Conservation (phyloP, 1,140 invertebrate species). For the Cyclargus thomasi region DNA sequence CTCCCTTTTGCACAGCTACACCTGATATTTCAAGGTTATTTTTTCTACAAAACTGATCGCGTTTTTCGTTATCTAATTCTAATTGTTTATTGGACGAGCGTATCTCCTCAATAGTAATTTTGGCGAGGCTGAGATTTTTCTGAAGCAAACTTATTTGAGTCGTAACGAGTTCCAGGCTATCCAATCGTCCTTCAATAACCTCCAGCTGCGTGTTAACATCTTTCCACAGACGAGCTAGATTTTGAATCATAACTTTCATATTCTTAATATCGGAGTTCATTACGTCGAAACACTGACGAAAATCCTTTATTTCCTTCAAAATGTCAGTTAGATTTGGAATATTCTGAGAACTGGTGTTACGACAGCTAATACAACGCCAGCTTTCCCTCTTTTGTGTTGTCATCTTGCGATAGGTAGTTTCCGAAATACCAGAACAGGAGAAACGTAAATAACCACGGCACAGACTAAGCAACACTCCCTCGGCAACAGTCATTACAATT, state of each 20-base stretch:
- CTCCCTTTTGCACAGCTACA: neutral
- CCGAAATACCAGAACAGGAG: neutral
- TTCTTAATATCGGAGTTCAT: neutral
- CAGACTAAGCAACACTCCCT: neutral
- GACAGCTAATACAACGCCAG: neutral
- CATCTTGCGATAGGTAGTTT: neutral
- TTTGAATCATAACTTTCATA: neutral
- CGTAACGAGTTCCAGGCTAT: neutral
- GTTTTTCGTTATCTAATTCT: neutral
- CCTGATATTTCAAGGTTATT: constrained; percentile 20
- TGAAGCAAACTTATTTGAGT: neutral
- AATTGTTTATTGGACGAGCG: neutral
- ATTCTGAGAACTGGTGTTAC: neutral
- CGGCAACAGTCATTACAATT: neutral
- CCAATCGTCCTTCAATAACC: neutral
- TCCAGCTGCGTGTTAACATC: neutral
- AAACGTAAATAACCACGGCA: neutral
- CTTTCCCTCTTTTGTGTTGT: neutral
- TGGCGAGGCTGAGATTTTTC: neutral
- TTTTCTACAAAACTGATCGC: constrained; percentile 9
- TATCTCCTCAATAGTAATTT: neutral
- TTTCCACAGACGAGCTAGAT: neutral
- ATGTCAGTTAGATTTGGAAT: neutral
- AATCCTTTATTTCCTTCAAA: neutral
- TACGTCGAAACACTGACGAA: neutral